Percentiles rank a stretch among this genome's conserved stretches.
Evolutionary conservation across 2,888 invertebrate genomes (phyloP).

Genomic region (Fabriciana adippe): DNA sequence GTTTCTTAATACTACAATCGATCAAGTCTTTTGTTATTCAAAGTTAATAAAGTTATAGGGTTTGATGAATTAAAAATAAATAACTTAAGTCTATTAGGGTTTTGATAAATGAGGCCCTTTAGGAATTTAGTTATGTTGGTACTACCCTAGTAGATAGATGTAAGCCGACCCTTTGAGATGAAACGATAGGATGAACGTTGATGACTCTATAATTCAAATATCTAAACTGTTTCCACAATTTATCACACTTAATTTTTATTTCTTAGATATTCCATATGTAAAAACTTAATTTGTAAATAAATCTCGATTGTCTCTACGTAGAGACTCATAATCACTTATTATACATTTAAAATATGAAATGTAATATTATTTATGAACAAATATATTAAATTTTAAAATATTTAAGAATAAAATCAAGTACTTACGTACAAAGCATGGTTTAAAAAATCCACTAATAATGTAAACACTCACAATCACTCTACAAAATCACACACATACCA

Average conservation of each 20-base stretch:
- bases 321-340: too few relatives aligned
- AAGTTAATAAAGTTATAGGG: background rate
- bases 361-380: background rate
- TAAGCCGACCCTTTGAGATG: constrained; percentile 1
- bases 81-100: too few relatives aligned
- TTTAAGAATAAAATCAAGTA: constrained; percentile 7
- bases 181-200: constrained; percentile 17
- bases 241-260: too few relatives aligned
- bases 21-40: background rate
- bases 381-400: background rate
- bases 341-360: background rate
- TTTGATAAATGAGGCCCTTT: too few relatives aligned
- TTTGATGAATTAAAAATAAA: background rate
- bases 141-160: constrained; percentile 1
- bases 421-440: constrained; percentile 43
- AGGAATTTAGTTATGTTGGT: background rate
- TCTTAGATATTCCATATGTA: too few relatives aligned
- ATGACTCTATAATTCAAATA: constrained; percentile 20
- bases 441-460: constrained; percentile 33
- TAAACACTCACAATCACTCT: constrained; percentile 41
- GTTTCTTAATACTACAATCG: background rate
- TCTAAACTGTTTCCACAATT: background rate
- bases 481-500: constrained; percentile 35
- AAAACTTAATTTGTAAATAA: background rate
- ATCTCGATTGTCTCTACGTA: background rate